These are phyloP conservation scores for Cephus rjabovi DNA, from an alignment of 2,888 invertebrate species.

Conservation along the genomic window DNA sequence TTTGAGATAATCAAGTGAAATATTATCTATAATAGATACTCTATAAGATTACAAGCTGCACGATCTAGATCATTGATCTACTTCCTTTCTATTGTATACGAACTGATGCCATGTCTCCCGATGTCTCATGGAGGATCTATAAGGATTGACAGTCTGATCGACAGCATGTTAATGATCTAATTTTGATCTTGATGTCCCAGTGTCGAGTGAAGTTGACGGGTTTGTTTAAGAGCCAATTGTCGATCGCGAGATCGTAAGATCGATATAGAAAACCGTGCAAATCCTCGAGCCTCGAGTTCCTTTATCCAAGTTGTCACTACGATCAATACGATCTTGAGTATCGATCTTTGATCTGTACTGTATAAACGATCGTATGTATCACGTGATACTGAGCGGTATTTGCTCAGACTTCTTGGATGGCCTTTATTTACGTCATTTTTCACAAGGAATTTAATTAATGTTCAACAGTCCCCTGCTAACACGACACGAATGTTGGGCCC, in stretches of 20 bases:
- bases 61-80: neutral
- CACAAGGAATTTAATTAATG: neutral
- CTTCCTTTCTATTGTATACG: neutral
- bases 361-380: neutral
- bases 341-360: neutral
- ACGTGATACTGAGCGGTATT: neutral
- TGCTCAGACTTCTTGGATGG: neutral
- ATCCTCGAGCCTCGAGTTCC: neutral
- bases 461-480: neutral
- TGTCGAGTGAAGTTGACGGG: neutral
- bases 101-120: neutral
- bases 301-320: neutral
- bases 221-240: neutral
- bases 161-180: slow-evolving; percentile 1
- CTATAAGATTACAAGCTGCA: neutral
- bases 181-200: neutral
- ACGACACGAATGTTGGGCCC: neutral
- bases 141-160: neutral
- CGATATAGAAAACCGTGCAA: neutral
- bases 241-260: neutral
- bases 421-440: neutral
- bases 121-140: neutral
- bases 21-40: neutral
- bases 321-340: neutral
- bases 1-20: neutral